These are phyloP conservation scores for Umimayanthus chanpuru DNA, from an alignment of 92 coral and sea anemone genomes.

Conservation along the genomic window DNA sequence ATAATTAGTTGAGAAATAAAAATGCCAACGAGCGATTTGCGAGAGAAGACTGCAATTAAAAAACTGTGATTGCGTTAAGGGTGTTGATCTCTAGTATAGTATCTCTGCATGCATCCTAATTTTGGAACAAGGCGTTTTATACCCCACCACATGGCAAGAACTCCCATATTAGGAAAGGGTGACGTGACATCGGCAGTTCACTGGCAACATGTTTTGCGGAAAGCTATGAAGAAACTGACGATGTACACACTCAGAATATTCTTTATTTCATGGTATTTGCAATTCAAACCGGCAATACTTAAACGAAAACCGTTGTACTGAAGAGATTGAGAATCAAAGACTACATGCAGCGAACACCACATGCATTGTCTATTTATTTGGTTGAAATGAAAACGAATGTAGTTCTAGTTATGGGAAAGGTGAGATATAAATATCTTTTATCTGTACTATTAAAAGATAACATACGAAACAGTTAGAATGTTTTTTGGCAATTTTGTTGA, in stretches of 20 bases:
- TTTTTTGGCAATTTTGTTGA: not conserved
- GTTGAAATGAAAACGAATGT: not conserved
- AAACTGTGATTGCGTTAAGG: not conserved
- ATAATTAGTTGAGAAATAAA: conserved; percentile 7
- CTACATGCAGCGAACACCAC: not conserved
- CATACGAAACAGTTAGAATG: not conserved
- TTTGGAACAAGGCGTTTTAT: conserved; percentile 31
- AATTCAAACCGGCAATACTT: too few species aligned
- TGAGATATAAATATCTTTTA: conserved; percentile 1
- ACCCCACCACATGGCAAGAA: conserved; percentile 14
- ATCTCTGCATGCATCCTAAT: conserved; percentile 14
- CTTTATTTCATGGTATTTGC: not conserved
- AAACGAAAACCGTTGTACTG: not conserved
- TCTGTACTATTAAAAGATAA: conserved; percentile 2
- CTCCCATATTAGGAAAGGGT: conserved; percentile 42
- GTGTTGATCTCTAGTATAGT: not conserved
- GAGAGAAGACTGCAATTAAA: not conserved
- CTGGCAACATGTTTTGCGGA: not conserved
- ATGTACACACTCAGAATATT: conserved; percentile 11
- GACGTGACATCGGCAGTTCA: conserved; percentile 33
- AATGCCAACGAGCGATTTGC: conserved; percentile 20
- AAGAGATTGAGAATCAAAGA: not conserved
- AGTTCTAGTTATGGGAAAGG: not conserved
- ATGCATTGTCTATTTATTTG: not conserved
- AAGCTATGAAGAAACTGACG: not conserved